Conservation (phyloP, 1,140 invertebrate genomes). For the Leguminivora glycinivorella region DNA sequence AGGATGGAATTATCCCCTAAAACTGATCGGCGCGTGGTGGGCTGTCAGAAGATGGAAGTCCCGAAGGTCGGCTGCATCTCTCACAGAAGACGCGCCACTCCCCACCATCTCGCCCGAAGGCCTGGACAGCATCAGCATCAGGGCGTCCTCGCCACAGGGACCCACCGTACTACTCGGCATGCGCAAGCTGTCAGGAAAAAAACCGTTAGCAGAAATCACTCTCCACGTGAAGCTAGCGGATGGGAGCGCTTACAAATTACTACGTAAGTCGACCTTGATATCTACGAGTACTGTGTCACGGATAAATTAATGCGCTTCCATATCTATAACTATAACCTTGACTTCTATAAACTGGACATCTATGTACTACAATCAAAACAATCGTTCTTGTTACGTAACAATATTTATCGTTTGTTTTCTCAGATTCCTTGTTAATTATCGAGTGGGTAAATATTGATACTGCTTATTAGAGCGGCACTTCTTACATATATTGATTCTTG, state of each 20-base stretch:
- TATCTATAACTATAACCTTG: neutral
- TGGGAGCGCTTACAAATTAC: conserved; percentile 74
- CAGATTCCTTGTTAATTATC: no score
- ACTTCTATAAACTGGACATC: neutral
- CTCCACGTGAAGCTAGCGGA: conserved; percentile 73
- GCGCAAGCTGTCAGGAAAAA: conserved; percentile 51
- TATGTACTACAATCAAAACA: no score
- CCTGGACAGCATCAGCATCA: conserved; percentile 61
- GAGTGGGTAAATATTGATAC: no score
- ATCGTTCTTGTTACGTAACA: no score
- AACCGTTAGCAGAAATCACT: conserved; percentile 65
- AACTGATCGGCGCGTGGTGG: conserved; percentile 57
- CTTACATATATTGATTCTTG: no score
- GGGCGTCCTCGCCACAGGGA: conserved; percentile 68
- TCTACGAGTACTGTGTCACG: conserved; percentile 19
- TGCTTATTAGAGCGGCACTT: no score
- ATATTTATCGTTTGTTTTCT: no score
- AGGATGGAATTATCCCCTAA: conserved; percentile 74
- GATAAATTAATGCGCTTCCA: neutral
- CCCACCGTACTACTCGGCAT: conserved; percentile 68
- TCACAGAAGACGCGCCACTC: conserved; percentile 45
- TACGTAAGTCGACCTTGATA: conserved; percentile 65
- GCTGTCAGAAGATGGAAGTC: conserved; percentile 64
- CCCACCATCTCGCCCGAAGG: conserved; percentile 44
- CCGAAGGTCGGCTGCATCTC: conserved; percentile 25